phyloP scores from a whole-genome alignment of 1,140 invertebrate species.

The Apis dorsata region DNA sequence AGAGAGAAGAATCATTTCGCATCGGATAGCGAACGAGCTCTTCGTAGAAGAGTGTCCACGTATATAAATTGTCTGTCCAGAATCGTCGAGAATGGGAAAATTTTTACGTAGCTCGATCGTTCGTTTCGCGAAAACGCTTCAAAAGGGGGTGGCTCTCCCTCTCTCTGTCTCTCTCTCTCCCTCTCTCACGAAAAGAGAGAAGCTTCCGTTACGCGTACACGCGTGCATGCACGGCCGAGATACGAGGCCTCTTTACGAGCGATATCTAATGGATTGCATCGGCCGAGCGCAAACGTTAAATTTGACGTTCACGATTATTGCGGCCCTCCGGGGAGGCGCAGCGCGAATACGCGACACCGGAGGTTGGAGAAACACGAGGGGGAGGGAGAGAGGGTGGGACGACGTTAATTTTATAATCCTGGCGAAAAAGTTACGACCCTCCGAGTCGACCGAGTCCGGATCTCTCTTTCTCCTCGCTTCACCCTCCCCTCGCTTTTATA shows the following conservation, averaged over 20 bases:
- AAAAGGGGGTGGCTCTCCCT: constrained; percentile 14
- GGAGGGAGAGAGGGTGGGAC: constrained; percentile 19
- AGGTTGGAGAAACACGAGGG: background rate
- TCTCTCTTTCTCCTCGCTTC: constrained; percentile 45
- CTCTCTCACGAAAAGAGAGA: constrained; percentile 39
- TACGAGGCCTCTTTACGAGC: constrained; percentile 78
- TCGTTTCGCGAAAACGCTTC: constrained; percentile 4
- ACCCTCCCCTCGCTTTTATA: constrained; percentile 39
- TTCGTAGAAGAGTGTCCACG: constrained; percentile 19
- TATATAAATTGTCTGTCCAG: constrained; percentile 53
- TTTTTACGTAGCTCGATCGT: constrained; percentile 59
- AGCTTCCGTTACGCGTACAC: constrained; percentile 45
- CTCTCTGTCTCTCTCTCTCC: too few species aligned
- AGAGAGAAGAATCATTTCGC: constrained; percentile 32
- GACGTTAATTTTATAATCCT: constrained; percentile 79
- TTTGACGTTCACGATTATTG: constrained; percentile 80
- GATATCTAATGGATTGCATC: constrained; percentile 81
- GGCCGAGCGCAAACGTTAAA: constrained; percentile 76
- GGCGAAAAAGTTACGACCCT: constrained; percentile 76
- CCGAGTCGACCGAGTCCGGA: constrained; percentile 58
- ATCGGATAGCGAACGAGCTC: constrained; percentile 1
- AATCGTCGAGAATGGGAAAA: constrained; percentile 49
- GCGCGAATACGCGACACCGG: constrained; percentile 7
- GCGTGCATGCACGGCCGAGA: constrained; percentile 67
- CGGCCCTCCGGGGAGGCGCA: constrained; percentile 55